Evolutionary conservation across 2,888 invertebrate genomes (phyloP).

Genomic region (Tolmerus cingulatus): DNA sequence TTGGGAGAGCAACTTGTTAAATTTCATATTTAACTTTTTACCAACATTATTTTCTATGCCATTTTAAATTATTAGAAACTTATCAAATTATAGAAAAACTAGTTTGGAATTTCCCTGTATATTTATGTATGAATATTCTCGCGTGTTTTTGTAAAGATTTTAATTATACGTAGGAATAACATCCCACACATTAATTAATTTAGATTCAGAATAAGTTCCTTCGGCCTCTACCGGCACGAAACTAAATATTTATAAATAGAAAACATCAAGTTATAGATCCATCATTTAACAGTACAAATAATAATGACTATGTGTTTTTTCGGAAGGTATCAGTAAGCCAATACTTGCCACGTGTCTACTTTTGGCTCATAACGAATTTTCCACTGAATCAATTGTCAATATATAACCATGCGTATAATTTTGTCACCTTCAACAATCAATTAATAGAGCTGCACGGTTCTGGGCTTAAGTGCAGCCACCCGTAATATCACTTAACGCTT

Average conservation of each 20-base stretch:
- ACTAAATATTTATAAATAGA: not conserved
- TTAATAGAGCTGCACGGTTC: not conserved
- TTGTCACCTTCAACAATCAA: not conserved
- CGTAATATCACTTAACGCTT: not conserved
- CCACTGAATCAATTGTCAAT: not conserved
- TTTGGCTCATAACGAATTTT: not conserved
- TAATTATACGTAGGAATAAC: not conserved
- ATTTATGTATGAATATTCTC: not conserved
- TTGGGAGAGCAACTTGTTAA: too few relatives aligned
- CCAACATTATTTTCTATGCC: too few relatives aligned
- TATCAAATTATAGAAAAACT: too few relatives aligned
- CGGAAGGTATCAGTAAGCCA: not conserved
- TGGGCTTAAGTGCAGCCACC: not conserved
- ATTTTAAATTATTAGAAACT: too few relatives aligned
- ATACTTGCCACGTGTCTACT: not conserved
- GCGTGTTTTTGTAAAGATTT: not conserved
- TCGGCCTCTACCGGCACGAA: not conserved
- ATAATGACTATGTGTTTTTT: not conserved
- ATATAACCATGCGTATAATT: not conserved
- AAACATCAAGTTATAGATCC: not conserved
- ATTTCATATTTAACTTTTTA: too few relatives aligned
- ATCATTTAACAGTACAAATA: not conserved
- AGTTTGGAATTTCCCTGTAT: not conserved
- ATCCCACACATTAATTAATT: not conserved
- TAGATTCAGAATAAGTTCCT: not conserved